phyloP scores from a whole-genome alignment of 2,797 vertebrate genomes.

The Rallus crepitans region DNA sequence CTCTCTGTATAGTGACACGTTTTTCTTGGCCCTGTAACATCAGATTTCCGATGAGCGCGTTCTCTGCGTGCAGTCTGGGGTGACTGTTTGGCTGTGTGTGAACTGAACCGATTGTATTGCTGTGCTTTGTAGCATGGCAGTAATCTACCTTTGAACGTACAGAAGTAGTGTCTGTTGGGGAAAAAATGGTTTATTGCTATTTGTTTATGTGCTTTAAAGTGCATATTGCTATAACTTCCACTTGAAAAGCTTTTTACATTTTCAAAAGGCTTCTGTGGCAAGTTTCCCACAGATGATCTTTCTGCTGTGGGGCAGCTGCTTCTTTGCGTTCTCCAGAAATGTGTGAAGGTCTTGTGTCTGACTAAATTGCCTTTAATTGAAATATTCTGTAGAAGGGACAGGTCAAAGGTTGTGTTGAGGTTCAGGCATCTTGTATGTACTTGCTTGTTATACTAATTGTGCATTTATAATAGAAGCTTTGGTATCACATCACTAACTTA shows the following conservation, averaged over 20 bases:
- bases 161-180: background rate
- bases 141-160: background rate
- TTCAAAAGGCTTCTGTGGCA: background rate
- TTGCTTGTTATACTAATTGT: background rate
- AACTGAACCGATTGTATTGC: background rate
- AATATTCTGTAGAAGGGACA: background rate
- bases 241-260: background rate
- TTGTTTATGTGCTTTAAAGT: background rate
- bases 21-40: background rate
- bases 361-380: background rate
- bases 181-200: background rate
- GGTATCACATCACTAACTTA: background rate
- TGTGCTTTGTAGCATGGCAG: fast-evolving
- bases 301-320: background rate
- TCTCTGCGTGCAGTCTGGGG: background rate
- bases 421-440: background rate
- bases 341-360: background rate
- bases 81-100: background rate
- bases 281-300: background rate
- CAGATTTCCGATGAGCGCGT: background rate
- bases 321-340: background rate
- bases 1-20: background rate
- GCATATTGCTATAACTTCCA: background rate
- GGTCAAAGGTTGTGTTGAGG: background rate
- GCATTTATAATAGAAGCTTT: background rate